Percentiles rank a stretch among this genome's conserved stretches.
These are phyloP conservation scores for Aramus guarauna DNA, from an alignment of 2,113 vertebrate species.

Conservation along the genomic window DNA sequence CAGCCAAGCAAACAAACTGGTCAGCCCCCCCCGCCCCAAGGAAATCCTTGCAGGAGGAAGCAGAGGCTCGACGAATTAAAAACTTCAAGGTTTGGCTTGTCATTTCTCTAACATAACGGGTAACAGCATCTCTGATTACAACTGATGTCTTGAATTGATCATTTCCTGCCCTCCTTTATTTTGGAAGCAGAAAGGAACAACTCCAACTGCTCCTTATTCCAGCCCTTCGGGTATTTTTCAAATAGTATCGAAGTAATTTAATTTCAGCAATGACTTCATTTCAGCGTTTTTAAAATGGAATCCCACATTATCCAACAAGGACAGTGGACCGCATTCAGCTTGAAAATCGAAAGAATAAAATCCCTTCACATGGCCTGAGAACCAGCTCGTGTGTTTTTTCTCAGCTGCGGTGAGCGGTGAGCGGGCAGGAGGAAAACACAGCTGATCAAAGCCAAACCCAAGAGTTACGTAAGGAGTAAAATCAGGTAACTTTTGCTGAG, in stretches of 20 bases:
- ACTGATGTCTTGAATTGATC: rapidly evolving
- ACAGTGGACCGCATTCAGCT: neutral
- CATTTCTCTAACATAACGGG: neutral
- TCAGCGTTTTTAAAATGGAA: neutral
- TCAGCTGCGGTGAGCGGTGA: neutral
- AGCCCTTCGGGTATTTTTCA: neutral
- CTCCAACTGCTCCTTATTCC: neutral
- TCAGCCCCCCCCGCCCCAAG: neutral
- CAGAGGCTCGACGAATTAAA: neutral
- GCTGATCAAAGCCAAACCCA: neutral
- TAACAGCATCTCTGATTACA: neutral
- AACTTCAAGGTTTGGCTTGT: neutral
- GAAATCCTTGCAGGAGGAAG: neutral
- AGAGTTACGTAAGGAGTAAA: neutral
- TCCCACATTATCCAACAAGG: neutral
- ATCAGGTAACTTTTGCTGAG: neutral
- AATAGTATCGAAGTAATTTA: neutral
- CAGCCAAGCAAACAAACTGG: neutral
- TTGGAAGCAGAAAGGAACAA: neutral
- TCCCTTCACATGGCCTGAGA: neutral
- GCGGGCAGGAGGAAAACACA: neutral
- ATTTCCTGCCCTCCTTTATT: neutral
- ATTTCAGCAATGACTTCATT: neutral
- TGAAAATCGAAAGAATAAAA: neutral
- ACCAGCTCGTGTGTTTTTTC: neutral